Percentiles rank a stretch among this genome's conserved stretches.
phyloP scores from a whole-genome alignment of 2,113 vertebrate species.

The Puma concolor region DNA sequence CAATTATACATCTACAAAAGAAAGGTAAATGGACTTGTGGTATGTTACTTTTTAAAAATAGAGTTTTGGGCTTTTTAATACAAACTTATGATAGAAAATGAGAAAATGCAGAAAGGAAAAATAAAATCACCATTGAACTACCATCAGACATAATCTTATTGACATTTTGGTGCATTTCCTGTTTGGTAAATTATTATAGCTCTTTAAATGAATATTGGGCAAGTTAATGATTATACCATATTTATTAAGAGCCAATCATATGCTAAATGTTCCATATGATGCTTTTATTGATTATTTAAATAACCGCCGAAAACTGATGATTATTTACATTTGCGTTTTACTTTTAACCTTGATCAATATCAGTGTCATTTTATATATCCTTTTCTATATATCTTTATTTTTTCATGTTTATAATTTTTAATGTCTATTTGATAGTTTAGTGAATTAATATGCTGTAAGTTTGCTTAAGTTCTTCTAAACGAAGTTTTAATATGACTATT shows the following conservation, averaged over 20 bases:
- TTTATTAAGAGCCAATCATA: conserved; percentile 56
- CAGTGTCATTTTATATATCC: conserved; percentile 38
- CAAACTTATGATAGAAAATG: conserved; percentile 39
- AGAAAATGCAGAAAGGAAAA: conserved; percentile 15
- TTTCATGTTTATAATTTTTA: conserved; percentile 32
- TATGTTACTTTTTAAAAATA: conserved; percentile 40
- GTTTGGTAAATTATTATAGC: conserved; percentile 46
- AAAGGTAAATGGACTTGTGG: background rate
- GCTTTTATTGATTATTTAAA: conserved; percentile 75
- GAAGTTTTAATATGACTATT: conserved; percentile 32
- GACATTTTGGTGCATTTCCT: conserved; percentile 37
- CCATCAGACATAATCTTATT: background rate
- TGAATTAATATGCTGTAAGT: background rate
- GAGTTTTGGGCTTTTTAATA: conserved; percentile 38
- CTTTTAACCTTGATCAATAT: conserved; percentile 61
- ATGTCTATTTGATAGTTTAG: conserved; percentile 24
- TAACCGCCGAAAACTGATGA: conserved; percentile 45
- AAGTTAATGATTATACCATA: conserved; percentile 46
- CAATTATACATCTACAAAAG: conserved; percentile 13
- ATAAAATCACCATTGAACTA: background rate
- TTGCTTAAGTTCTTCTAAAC: conserved; percentile 52
- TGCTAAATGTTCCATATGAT: conserved; percentile 28
- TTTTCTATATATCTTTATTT: conserved; percentile 31
- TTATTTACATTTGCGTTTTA: conserved; percentile 55
- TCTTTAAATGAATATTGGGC: conserved; percentile 48